Percentiles rank a stretch among this genome's conserved stretches.
phyloP scores from a whole-genome alignment of 2,113 vertebrate genomes.

The Microcebus murinus region DNA sequence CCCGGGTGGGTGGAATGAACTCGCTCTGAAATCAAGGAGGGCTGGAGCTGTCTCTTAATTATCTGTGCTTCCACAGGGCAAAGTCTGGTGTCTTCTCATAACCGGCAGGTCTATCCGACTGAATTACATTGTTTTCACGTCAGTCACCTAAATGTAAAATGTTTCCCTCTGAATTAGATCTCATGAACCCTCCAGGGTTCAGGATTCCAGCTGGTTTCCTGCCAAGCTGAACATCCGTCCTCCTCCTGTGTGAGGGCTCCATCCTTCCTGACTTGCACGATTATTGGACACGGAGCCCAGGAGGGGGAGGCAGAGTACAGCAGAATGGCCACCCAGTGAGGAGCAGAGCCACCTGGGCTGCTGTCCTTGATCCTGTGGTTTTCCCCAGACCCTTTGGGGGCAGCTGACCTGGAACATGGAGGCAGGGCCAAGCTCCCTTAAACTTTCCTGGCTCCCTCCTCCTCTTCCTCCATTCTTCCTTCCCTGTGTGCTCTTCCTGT shows the following conservation, averaged over 20 bases:
- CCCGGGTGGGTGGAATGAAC: too few species aligned
- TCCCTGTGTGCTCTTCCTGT: fast-evolving
- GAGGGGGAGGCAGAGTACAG: constrained; percentile 85
- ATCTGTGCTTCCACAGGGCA: neutral
- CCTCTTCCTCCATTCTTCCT: fast-evolving
- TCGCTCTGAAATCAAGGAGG: fast-evolving
- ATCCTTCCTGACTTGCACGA: fast-evolving
- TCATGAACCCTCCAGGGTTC: fast-evolving
- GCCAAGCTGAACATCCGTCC: fast-evolving
- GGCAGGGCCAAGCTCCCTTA: neutral
- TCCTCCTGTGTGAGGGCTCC: fast-evolving
- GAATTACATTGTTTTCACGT: neutral
- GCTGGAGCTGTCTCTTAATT: neutral
- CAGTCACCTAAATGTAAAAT: neutral
- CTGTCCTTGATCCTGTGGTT: fast-evolving
- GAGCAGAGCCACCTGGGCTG: fast-evolving
- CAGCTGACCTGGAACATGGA: fast-evolving
- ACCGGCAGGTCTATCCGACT: fast-evolving
- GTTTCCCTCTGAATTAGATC: neutral
- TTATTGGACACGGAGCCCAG: constrained; percentile 63
- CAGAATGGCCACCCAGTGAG: fast-evolving
- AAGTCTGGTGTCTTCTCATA: neutral
- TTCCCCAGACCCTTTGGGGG: neutral
- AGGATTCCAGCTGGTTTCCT: neutral
- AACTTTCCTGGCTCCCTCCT: neutral